Percentiles rank a stretch among this genome's conserved stretches.
phyloP scores from a whole-genome alignment of 2,113 vertebrate genomes.

The Acrocephalus kingi region DNA sequence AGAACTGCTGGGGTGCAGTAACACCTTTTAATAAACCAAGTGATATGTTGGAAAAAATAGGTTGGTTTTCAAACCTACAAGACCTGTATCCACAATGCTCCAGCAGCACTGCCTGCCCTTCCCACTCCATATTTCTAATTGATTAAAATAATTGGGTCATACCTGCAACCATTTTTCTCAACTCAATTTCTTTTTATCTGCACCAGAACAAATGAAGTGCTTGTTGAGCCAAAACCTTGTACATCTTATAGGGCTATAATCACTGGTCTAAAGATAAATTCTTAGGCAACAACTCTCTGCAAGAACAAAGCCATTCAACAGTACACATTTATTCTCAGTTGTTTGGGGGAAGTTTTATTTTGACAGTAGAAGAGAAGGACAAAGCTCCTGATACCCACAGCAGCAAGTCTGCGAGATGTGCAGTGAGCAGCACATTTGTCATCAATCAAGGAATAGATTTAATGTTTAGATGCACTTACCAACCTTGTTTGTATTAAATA shows the following conservation, averaged over 20 bases:
- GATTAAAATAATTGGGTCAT: background rate
- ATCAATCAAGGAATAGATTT: background rate
- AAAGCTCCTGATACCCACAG: background rate
- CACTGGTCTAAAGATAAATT: background rate
- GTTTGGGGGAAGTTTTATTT: background rate
- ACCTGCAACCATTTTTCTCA: background rate
- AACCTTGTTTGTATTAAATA: background rate
- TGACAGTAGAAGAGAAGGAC: background rate
- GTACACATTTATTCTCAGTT: background rate
- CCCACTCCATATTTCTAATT: background rate
- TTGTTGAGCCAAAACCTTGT: background rate
- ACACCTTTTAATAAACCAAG: background rate
- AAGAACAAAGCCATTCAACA: background rate
- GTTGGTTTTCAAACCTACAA: background rate
- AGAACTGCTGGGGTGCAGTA: background rate
- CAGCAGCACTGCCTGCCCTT: background rate
- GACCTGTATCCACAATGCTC: background rate
- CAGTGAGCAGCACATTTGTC: background rate
- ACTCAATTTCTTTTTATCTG: background rate
- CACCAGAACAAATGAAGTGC: background rate
- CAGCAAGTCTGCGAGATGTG: background rate
- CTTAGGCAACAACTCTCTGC: background rate
- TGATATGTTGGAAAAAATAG: background rate
- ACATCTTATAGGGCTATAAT: background rate
- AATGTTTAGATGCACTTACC: background rate